phyloP scores from a whole-genome alignment of 2,113 vertebrate species.

The Cyprinodon brontotheroides region DNA sequence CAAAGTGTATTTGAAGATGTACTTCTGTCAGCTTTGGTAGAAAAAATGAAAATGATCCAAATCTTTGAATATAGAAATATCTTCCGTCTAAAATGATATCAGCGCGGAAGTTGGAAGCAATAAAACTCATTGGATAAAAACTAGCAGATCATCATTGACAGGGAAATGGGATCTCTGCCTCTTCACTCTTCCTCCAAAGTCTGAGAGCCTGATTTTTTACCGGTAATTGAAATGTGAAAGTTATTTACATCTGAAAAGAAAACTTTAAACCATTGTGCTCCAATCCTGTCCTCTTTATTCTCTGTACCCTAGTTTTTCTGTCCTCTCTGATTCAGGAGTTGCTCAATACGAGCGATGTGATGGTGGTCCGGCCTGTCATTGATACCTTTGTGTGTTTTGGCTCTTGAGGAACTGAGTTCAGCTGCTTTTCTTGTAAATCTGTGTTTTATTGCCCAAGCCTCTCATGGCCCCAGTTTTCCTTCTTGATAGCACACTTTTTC shows the following conservation, averaged over 20 bases:
- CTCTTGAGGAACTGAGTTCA: not conserved
- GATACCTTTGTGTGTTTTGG: not conserved
- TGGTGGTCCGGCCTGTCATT: too few relatives aligned
- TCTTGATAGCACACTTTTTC: not conserved
- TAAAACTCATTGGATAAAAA: too few relatives aligned
- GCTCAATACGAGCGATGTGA: too few relatives aligned
- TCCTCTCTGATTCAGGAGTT: not conserved
- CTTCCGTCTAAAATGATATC: not conserved
- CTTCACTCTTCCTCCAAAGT: too few relatives aligned
- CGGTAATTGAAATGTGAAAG: too few relatives aligned
- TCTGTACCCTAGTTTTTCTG: not conserved
- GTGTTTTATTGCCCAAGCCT: too few relatives aligned
- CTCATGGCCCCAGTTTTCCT: not conserved
- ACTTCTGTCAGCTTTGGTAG: not conserved
- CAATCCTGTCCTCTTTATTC: too few relatives aligned
- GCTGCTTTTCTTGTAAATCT: not conserved
- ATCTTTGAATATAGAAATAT: not conserved
- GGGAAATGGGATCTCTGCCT: too few relatives aligned
- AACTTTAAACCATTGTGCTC: not conserved
- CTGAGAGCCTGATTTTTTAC: too few relatives aligned
- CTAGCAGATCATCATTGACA: too few relatives aligned
- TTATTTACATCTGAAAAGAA: too few relatives aligned
- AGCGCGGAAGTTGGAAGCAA: too few relatives aligned
- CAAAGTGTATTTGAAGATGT: not conserved
- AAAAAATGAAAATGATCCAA: not conserved